A percentile compares a stretch with the other conserved stretches of the same genome.
phyloP scores from a whole-genome alignment of 2,888 invertebrate genomes.

The Dasysyrphus tricinctus region DNA sequence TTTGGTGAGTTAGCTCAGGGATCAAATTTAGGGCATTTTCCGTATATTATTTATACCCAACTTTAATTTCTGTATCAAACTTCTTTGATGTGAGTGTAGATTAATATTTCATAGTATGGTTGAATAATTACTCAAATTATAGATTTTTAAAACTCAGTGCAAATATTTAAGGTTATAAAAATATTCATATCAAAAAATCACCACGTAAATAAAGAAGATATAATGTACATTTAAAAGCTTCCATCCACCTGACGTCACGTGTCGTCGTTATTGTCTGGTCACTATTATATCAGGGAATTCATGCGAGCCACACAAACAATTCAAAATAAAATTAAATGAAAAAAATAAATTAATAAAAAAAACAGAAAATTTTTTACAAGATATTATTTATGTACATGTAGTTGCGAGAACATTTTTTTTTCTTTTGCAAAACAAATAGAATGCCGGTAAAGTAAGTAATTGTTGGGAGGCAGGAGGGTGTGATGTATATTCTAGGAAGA shows the following conservation, averaged over 20 bases:
- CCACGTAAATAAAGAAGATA: neutral
- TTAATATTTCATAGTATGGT: neutral
- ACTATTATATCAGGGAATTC: no score
- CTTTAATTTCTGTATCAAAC: no score
- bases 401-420: slow-evolving; percentile 26
- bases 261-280: no score
- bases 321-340: neutral
- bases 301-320: slow-evolving; percentile 5
- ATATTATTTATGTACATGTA: neutral
- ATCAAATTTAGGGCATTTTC: no score
- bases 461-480: neutral
- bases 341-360: neutral
- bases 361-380: neutral
- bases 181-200: neutral
- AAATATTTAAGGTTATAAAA: slow-evolving; percentile 28
- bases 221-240: neutral
- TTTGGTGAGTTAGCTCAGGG: no score
- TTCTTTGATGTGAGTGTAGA: neutral
- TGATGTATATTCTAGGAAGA: neutral
- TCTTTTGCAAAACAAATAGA: slow-evolving; percentile 33
- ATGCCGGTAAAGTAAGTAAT: slow-evolving; percentile 2
- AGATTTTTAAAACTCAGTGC: slow-evolving; percentile 44
- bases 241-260: neutral
- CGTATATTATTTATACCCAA: no score
- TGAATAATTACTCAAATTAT: slow-evolving; percentile 8